Percentiles rank a stretch among this genome's conserved stretches.
Conservation (phyloP, 2,113 vertebrate genomes). For the Gambusia affinis region DNA sequence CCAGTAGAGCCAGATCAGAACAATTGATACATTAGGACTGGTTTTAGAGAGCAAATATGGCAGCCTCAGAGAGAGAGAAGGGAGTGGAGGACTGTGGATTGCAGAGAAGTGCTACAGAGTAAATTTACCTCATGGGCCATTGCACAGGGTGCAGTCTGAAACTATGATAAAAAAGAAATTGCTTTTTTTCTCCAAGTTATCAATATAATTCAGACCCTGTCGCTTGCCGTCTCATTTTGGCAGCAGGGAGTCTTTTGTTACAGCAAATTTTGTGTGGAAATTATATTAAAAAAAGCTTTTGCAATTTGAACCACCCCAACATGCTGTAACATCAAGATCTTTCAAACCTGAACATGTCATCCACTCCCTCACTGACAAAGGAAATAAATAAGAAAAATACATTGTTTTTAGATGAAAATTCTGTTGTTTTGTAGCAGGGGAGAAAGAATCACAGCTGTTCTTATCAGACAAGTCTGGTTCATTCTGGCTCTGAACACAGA, state of each 20-base stretch:
- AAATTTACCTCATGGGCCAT: constrained; percentile 71
- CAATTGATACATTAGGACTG: constrained; percentile 75
- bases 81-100: constrained; percentile 41
- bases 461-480: constrained; percentile 35
- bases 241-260: constrained; percentile 59
- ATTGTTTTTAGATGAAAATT: constrained; percentile 47
- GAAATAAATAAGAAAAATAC: constrained; percentile 56
- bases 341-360: constrained; percentile 46
- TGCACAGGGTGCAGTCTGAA: constrained; percentile 67
- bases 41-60: constrained; percentile 67
- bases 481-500: constrained; percentile 2
- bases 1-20: constrained; percentile 70
- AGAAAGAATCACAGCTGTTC: constrained; percentile 9
- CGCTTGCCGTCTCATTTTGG: constrained; percentile 48
- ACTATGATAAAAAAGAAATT: constrained; percentile 72
- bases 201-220: constrained; percentile 61
- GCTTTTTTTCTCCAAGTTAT: constrained; percentile 67
- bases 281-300: constrained; percentile 37
- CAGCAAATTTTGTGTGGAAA: constrained; percentile 33
- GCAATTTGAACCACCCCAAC: constrained; percentile 36
- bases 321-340: constrained; percentile 46
- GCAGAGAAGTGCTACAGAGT: constrained; percentile 61
- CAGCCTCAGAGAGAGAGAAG: constrained; percentile 20
- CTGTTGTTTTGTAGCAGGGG: neutral
- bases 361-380: constrained; percentile 35